Conservation (phyloP, 2,797 vertebrate genomes). For the Brotogeris chrysoptera region DNA sequence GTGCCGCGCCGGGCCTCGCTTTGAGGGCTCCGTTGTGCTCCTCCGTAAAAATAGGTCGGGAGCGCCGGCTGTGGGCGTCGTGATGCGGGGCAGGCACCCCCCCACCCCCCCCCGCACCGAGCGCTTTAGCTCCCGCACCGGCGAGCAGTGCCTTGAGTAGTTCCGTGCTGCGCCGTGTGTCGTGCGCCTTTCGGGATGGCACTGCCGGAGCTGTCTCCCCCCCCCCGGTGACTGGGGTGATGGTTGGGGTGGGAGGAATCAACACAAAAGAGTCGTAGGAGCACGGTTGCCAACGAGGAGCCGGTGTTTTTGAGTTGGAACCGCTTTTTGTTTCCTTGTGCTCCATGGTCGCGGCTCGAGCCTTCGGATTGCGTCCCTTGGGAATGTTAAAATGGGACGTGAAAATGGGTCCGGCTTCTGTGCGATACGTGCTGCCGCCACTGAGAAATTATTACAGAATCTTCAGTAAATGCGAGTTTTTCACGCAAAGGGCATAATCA, state of each 20-base stretch:
- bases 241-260: background rate
- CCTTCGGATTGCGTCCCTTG: background rate
- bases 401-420: background rate
- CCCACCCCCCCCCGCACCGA: too few species aligned
- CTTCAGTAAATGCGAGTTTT: accelerated
- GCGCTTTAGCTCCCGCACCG: background rate
- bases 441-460: background rate
- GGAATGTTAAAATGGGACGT: background rate
- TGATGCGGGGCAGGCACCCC: background rate
- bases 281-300: accelerated
- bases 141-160: accelerated
- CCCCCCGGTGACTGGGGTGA: background rate
- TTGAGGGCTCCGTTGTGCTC: background rate
- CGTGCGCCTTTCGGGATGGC: background rate
- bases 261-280: accelerated
- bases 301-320: background rate
- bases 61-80: background rate
- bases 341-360: background rate
- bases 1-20: background rate
- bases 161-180: background rate
- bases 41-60: background rate
- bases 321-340: background rate
- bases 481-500: accelerated
- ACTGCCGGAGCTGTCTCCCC: accelerated
- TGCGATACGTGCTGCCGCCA: accelerated